These are phyloP conservation scores for Cantharis flavilabris DNA, from an alignment of 2,888 invertebrate species.

Conservation along the genomic window DNA sequence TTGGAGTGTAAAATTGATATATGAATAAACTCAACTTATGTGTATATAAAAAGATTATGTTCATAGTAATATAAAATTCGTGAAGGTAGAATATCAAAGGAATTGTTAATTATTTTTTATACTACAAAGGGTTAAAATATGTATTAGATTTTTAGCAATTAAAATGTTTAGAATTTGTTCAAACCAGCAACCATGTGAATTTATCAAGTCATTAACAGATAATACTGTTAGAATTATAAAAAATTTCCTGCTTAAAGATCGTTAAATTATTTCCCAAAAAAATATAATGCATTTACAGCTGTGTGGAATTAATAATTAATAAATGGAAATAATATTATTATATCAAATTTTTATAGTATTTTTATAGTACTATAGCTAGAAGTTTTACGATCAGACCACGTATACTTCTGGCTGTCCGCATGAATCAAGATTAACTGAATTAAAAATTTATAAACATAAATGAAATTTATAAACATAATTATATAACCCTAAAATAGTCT, in stretches of 20 bases:
- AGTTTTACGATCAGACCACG: no score
- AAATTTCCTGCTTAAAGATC: not conserved
- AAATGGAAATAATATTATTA: no score
- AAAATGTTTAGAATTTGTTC: not conserved
- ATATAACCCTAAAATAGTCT: no score
- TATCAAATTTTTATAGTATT: no score
- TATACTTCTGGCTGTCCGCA: no score
- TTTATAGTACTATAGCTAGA: no score
- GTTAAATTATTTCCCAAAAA: not conserved
- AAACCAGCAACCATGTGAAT: not conserved
- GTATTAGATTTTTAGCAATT: not conserved
- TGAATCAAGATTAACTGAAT: no score
- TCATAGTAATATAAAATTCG: not conserved
- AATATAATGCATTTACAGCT: not conserved
- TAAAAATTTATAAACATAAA: no score
- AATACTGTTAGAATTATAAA: not conserved
- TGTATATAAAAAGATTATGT: not conserved
- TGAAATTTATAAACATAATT: no score
- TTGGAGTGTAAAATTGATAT: not conserved
- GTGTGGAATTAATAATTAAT: no score
- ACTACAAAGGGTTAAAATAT: not conserved
- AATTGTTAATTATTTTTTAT: not conserved
- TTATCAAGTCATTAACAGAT: not conserved
- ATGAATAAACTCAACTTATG: not conserved
- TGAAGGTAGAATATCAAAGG: not conserved